Evolutionary conservation across 2,888 invertebrate species (phyloP).

Genomic region (Ophion ellenae): DNA sequence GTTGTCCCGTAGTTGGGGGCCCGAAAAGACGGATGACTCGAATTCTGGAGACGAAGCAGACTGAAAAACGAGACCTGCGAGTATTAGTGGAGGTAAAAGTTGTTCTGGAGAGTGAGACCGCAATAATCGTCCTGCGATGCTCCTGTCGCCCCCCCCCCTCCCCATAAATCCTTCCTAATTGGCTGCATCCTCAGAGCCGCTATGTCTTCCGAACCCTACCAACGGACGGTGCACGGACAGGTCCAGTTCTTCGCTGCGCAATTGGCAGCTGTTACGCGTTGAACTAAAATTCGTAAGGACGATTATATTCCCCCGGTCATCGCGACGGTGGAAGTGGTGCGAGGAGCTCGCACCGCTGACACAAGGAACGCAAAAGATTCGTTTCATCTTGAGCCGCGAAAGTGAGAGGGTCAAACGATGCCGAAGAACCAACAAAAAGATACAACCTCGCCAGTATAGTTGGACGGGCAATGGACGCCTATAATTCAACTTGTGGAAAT

Average conservation of each 20-base stretch:
- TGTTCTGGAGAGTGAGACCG: background rate
- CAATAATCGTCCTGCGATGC: slow-evolving; percentile 26
- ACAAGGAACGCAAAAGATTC: slow-evolving; percentile 20
- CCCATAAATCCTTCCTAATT: slow-evolving; percentile 68
- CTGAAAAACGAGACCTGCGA: slow-evolving; percentile 21
- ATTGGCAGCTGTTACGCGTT: background rate
- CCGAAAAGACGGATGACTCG: slow-evolving; percentile 17
- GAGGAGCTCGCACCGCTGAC: slow-evolving; percentile 10
- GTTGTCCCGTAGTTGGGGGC: background rate
- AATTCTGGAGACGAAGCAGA: slow-evolving; percentile 3
- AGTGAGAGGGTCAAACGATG: background rate
- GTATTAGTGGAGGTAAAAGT: slow-evolving; percentile 14
- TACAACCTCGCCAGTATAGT: background rate
- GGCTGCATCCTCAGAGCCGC: slow-evolving; percentile 62
- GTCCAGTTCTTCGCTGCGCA: too few species aligned
- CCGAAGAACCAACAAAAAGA: slow-evolving; percentile 5
- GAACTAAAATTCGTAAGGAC: slow-evolving; percentile 3
- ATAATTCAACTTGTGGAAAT: background rate
- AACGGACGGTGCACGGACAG: background rate
- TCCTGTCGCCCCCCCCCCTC: background rate
- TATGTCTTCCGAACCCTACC: slow-evolving; percentile 3
- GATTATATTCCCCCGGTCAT: background rate
- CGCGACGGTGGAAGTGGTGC: background rate
- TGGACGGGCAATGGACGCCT: background rate
- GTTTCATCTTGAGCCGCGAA: slow-evolving; percentile 47